These are phyloP conservation scores for Dryobota labecula DNA, from an alignment of 2,888 invertebrate species.

Conservation along the genomic window DNA sequence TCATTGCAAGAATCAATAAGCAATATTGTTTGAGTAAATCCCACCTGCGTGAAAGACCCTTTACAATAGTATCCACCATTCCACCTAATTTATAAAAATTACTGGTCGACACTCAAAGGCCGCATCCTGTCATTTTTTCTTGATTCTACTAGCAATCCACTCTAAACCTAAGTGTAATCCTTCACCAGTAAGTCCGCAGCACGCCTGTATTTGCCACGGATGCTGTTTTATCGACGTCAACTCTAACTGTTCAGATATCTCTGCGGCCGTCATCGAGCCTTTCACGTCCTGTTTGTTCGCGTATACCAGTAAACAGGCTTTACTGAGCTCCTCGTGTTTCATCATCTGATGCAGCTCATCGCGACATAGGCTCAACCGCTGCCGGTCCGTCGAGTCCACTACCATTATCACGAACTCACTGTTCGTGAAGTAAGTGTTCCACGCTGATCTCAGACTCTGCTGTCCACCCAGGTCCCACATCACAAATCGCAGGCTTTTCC, in stretches of 20 bases:
- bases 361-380: constrained; percentile 96
- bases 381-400: constrained; percentile 98
- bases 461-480: constrained; percentile 99
- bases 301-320: constrained; percentile 98
- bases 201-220: constrained; percentile 99
- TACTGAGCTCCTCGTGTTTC: constrained; percentile 97
- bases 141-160: constrained; percentile 57
- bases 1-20: neutral
- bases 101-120: constrained; percentile 21
- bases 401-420: constrained; percentile 99
- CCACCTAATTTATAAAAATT: constrained; percentile 29
- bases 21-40: constrained; percentile 8
- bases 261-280: constrained; percentile 52
- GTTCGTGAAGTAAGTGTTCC: constrained; percentile 99
- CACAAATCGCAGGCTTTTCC: constrained; percentile 99
- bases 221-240: constrained; percentile 99
- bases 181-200: constrained; percentile 99
- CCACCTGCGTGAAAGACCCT: constrained; percentile 34
- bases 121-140: constrained; percentile 51
- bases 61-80: constrained; percentile 31
- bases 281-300: constrained; percentile 96
- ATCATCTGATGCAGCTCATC: constrained; percentile 98
- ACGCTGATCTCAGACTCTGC: constrained; percentile 98
- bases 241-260: constrained; percentile 90
- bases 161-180: constrained; percentile 86